phyloP scores from a whole-genome alignment of 2,113 vertebrate genomes.

The Campylomormyrus tamandua region DNA sequence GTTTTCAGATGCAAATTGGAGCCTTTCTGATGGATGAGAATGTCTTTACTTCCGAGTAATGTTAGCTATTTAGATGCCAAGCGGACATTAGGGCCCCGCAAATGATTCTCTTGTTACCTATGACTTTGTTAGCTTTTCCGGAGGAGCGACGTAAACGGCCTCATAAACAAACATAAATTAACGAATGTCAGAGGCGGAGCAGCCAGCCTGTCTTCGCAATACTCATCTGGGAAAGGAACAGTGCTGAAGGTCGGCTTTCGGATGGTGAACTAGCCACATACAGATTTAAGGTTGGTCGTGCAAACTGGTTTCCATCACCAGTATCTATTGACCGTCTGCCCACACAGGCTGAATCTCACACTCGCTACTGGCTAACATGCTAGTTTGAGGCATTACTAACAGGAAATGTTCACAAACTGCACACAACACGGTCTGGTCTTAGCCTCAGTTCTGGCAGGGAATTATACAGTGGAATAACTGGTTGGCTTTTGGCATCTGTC shows the following conservation, averaged over 20 bases:
- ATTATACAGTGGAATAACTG: not conserved
- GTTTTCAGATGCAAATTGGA: not conserved
- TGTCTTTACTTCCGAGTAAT: not conserved
- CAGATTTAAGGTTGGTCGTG: not conserved
- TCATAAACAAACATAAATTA: not conserved
- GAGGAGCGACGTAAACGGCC: not conserved
- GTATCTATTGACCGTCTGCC: not conserved
- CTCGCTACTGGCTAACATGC: not conserved
- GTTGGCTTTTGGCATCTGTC: not conserved
- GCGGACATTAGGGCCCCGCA: not conserved
- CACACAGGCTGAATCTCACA: not conserved
- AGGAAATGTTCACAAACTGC: not conserved
- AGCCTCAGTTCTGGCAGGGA: not conserved
- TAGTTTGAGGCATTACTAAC: not conserved
- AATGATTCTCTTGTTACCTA: not conserved
- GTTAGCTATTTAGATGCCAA: constrained; percentile 5
- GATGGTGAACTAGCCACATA: not conserved
- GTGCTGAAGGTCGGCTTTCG: not conserved
- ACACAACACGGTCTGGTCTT: not conserved
- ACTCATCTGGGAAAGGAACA: not conserved
- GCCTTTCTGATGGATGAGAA: constrained; percentile 5
- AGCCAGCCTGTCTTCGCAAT: not conserved
- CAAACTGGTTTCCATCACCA: not conserved
- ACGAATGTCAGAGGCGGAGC: not conserved
- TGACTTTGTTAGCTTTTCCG: not conserved